phyloP scores from a whole-genome alignment of 2,113 vertebrate species.

The Cebidichthys violaceus region DNA sequence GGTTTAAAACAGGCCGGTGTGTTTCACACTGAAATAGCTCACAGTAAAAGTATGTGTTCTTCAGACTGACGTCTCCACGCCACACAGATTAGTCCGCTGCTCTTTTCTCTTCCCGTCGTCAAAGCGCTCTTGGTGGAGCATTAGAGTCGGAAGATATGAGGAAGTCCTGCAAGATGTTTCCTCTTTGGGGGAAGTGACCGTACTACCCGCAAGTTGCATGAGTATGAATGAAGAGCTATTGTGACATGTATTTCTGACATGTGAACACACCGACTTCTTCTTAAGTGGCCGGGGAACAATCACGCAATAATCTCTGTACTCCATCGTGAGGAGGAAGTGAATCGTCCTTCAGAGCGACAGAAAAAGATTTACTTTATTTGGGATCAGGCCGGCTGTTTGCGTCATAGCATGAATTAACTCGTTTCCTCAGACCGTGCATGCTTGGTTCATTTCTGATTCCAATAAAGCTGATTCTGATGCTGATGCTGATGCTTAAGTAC shows the following conservation, averaged over 20 bases:
- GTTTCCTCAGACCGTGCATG: background rate
- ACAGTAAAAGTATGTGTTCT: background rate
- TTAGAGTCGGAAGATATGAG: slow-evolving; percentile 57
- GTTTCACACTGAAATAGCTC: background rate
- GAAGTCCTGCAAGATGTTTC: slow-evolving; percentile 80
- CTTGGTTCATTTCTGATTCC: too few relatives aligned
- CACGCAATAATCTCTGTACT: slow-evolving; percentile 22
- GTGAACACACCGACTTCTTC: slow-evolving; percentile 29
- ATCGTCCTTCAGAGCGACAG: slow-evolving; percentile 3
- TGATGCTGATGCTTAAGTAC: background rate
- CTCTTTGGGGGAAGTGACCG: slow-evolving; percentile 59
- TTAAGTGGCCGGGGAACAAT: background rate
- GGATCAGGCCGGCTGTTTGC: background rate
- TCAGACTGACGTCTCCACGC: background rate
- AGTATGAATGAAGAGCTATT: slow-evolving; percentile 38
- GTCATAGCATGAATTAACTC: background rate
- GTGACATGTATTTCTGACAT: slow-evolving; percentile 37
- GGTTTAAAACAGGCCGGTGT: background rate
- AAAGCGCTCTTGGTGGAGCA: slow-evolving; percentile 10
- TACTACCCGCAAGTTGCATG: slow-evolving; percentile 31
- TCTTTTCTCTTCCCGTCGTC: slow-evolving; percentile 34
- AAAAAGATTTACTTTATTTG: background rate
- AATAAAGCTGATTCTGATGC: too few relatives aligned
- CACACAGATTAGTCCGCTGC: background rate
- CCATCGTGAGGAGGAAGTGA: slow-evolving; percentile 19